Evolutionary conservation across 2,888 invertebrate species (phyloP).

Genomic region (Pheosia tremula): DNA sequence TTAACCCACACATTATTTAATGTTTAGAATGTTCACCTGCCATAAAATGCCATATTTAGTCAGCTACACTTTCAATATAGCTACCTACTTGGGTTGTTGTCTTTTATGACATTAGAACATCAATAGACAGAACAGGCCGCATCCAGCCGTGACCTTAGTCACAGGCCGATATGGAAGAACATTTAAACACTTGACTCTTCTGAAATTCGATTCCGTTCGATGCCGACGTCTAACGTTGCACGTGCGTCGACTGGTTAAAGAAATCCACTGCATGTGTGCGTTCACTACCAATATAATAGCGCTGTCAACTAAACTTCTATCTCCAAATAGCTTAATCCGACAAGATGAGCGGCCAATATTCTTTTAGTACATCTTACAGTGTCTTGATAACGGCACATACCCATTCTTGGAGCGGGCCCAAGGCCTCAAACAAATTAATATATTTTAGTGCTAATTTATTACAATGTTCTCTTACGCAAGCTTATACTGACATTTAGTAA

Average conservation of each 20-base stretch:
- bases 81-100: not conserved
- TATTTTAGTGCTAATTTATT: conserved; percentile 35
- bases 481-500: conserved; percentile 34
- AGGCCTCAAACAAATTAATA: conserved; percentile 36
- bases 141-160: not conserved
- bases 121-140: too few relatives aligned
- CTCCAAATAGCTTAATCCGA: conserved; percentile 28
- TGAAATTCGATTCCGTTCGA: conserved; percentile 41
- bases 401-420: conserved; percentile 33
- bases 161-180: conserved; percentile 16
- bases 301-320: conserved; percentile 29
- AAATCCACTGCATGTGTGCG: conserved; percentile 35
- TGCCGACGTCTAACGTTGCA: conserved; percentile 40
- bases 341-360: conserved; percentile 1
- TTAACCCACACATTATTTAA: not conserved
- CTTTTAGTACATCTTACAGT: not conserved
- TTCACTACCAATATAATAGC: conserved; percentile 35
- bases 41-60: not conserved
- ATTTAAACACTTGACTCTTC: conserved; percentile 39
- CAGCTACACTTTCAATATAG: not conserved
- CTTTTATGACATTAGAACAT: not conserved
- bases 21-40: not conserved
- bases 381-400: conserved; percentile 1
- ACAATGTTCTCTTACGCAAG: conserved; percentile 33
- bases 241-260: conserved; percentile 40